These are phyloP conservation scores for Ostrea edulis DNA, from an alignment of 1,140 invertebrate species.

Conservation along the genomic window DNA sequence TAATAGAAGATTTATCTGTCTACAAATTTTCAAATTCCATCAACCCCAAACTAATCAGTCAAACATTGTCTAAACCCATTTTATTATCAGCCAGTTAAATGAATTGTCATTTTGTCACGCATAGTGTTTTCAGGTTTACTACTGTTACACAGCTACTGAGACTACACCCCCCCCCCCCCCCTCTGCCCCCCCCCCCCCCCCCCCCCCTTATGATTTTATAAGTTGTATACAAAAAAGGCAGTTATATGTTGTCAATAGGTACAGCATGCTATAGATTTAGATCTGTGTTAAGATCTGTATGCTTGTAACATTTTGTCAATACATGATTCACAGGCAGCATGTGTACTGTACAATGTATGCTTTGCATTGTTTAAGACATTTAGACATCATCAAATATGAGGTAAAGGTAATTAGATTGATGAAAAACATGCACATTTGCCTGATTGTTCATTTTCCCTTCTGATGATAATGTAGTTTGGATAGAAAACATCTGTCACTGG, in stretches of 20 bases:
- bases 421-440: not conserved
- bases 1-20: no score
- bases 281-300: not conserved
- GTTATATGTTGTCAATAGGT: not conserved
- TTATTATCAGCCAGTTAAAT: no score
- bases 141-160: no score
- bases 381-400: not conserved
- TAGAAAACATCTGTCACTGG: slow-evolving; percentile 18
- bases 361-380: not conserved
- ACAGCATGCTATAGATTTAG: not conserved
- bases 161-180: no score
- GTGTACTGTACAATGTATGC: not conserved
- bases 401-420: not conserved
- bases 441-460: not conserved
- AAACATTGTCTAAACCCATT: no score
- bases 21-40: no score
- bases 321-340: not conserved
- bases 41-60: no score
- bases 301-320: not conserved
- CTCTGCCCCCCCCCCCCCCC: no score
- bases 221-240: no score
- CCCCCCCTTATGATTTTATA: no score
- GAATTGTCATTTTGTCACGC: no score
- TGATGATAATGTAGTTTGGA: not conserved
- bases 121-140: no score